Evolutionary conservation across 1,140 invertebrate species (phyloP), one percentile per base, ranked within the genome.

Genomic region (Drosophila cardini): DNA sequence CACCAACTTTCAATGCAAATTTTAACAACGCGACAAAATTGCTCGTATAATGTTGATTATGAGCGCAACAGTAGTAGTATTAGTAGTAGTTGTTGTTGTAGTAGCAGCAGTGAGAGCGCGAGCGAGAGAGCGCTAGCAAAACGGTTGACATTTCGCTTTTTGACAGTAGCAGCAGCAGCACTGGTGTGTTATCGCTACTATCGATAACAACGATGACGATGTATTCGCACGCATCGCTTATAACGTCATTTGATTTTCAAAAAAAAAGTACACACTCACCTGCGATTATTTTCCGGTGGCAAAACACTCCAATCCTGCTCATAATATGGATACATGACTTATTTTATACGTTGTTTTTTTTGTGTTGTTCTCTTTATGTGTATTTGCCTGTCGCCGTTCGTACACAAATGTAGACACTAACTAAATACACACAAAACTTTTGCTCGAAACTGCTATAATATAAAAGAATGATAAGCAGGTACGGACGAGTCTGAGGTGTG

Each of bases 251-350:
- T 13, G 34, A 21, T 58, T 61, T 61, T 61, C 11, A 57, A 67
- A 42, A 36, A 48, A 4, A 21, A 53, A 45, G n/a, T n/a, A 21
- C 6, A 0, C 55, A 78, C 85, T 73, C 94, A 96, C 96, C 96
- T 96, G 94, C 96, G 94, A 90, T 97, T 97, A 63, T 95, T 94
- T 92, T 96, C 96, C 43, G 95, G 95, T 71, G 96, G 96, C 80
- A 97, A 93, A 78, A 96, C 94, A 92, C 96, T 96, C 95, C 95
- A 96, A 91, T 96, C 96, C 43, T 94, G 94, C 91, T 96, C 96
- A 82, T 96, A 96, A 92, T 95, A 95, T 58, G 94, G 93, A 93
- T 94, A 95, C 95, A 95, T 95, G 67, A 50, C 62, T 60, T 38
- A 21, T n/a, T 42, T 53, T 36, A 53, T 8, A 53, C n/a, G n/a